Percentiles rank a stretch among this genome's conserved stretches.
These are phyloP conservation scores for Pardosa pseudoannulata DNA, from an alignment of 2,888 invertebrate genomes.

Conservation along the genomic window DNA sequence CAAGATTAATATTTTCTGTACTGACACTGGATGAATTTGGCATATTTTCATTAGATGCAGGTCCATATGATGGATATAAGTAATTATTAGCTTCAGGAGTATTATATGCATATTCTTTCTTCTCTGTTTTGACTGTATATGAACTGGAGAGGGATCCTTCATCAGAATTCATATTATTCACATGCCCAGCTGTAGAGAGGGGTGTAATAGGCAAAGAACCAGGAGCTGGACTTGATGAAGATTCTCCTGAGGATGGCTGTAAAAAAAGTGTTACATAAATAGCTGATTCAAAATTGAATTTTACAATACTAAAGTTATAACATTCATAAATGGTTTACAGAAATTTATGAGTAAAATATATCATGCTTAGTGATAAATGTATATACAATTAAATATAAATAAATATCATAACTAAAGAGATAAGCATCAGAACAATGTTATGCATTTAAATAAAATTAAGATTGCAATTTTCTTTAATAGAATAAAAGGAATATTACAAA, in stretches of 20 bases:
- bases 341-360: too few relatives aligned
- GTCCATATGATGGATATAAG: constrained; percentile 10
- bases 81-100: constrained; percentile 56
- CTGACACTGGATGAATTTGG: constrained; percentile 28
- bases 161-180: constrained; percentile 64
- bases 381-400: too few relatives aligned
- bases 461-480: too few relatives aligned
- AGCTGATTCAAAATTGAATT: too few relatives aligned
- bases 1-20: constrained; percentile 29
- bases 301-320: too few relatives aligned
- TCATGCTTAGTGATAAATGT: too few relatives aligned
- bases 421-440: too few relatives aligned
- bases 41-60: constrained; percentile 23
- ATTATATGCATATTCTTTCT: constrained; percentile 46
- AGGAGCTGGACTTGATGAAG: constrained; percentile 71
- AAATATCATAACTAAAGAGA: too few relatives aligned
- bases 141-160: constrained; percentile 53
- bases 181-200: constrained; percentile 43
- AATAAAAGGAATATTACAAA: too few relatives aligned
- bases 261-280: too few relatives aligned
- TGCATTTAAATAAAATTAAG: too few relatives aligned
- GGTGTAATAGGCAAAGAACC: constrained; percentile 59
- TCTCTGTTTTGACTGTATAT: constrained; percentile 54
- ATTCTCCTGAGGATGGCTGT: constrained; percentile 66
- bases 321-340: too few relatives aligned